Base-by-base conservation (phyloP, 2,797 vertebrate genomes). In the Neosilurus mollespiculum region DNA sequence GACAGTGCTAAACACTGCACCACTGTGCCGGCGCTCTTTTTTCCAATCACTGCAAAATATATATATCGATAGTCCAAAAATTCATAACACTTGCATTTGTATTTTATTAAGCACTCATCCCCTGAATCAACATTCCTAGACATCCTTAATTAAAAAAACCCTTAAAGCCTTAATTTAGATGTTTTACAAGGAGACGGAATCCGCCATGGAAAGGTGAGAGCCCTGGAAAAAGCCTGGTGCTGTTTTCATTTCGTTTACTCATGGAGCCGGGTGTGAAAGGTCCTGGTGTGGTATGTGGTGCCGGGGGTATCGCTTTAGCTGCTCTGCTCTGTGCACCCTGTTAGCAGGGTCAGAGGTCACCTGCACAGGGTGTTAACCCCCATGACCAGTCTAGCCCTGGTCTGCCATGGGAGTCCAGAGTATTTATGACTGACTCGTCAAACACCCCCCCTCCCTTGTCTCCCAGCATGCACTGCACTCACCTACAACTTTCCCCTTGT, bases 291-390 rank as follows among this genome's bases (percentile, higher is more conserved):
- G 94, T 95, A 95, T 95, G 94, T 85, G 84, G 92, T 89, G 90
- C 92, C 88, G 92, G 92, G 92, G 92, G 93, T 93, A 93, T 95
- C 91, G 92, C 91, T 94, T 95, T 91, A 93, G 93, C 90, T 20
- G 51, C 34, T 43, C 51, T 83, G 92, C 91, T 93, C 91, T 93
- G 92, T 94, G 92, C 94, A 93, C 94, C 94, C 94, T 94, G 95
- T 95, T 95, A 95, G 94, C 91, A 91, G 88, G 92, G 95, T 95
- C 94, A 94, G 91, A 94, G 95, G 93, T 94, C 91, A 89, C 91
- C 89, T 92, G 93, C 92, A 93, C 94, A 90, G 93, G 91, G 94
- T 94, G 94, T 94, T 94, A 95, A 95, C 94, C 85, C 67, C 67
- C 10, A 71, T 94, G 94, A 94, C 94, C 94, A 94, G 94, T 94